Percentiles rank a stretch among this genome's conserved stretches.
Conservation (phyloP, 2,113 vertebrate genomes). For the Nothoprocta perdicaria region DNA sequence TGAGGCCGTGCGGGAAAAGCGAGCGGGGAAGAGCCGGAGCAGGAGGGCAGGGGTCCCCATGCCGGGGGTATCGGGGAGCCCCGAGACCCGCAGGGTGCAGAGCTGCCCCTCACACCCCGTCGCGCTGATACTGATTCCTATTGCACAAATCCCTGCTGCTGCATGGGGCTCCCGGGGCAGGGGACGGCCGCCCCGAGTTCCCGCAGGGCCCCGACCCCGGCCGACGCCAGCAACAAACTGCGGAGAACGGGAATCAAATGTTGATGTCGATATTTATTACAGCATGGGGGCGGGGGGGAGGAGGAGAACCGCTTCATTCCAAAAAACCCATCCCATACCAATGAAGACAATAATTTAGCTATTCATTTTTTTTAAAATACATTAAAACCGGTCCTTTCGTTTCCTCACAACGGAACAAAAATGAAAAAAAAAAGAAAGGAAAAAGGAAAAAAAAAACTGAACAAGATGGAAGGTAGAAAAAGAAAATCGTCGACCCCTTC, state of each 20-base stretch:
- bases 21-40: too few relatives aligned
- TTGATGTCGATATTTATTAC: conserved; percentile 82
- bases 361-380: conserved; percentile 87
- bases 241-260: conserved; percentile 59
- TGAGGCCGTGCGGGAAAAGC: too few relatives aligned
- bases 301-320: conserved; percentile 67
- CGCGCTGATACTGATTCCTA: too few relatives aligned
- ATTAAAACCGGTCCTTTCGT: conserved; percentile 83
- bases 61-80: too few relatives aligned
- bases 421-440: not conserved
- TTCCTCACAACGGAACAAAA: conserved; percentile 70
- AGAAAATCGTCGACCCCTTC: conserved; percentile 37
- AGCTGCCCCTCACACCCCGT: too few relatives aligned
- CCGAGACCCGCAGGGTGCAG: too few relatives aligned
- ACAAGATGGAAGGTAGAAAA: not conserved
- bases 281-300: conserved; percentile 50
- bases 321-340: conserved; percentile 74
- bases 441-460: not conserved
- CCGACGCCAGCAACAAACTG: conserved; percentile 57
- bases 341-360: conserved; percentile 86
- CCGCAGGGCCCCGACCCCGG: not conserved
- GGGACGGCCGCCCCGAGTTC: too few relatives aligned
- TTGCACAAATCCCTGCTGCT: too few relatives aligned
- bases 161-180: too few relatives aligned
- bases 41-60: too few relatives aligned